Evolutionary conservation across 2,113 vertebrate species (phyloP).

Genomic region (Oreocharis arfaki): DNA sequence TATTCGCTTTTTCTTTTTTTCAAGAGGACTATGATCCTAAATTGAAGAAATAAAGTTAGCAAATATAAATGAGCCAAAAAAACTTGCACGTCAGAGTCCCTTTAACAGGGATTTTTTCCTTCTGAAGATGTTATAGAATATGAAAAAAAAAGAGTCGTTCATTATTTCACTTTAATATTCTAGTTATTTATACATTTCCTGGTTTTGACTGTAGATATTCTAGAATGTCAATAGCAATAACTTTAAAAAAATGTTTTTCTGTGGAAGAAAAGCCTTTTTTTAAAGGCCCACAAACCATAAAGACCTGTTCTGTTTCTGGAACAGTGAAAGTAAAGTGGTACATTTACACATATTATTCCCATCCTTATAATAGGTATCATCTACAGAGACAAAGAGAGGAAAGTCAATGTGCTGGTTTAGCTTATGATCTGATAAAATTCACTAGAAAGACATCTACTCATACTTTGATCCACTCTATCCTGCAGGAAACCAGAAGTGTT

Average conservation of each 20-base stretch:
- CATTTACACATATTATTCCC: neutral
- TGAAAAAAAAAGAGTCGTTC: neutral
- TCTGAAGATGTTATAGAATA: neutral
- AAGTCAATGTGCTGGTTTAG: neutral
- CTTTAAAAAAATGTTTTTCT: neutral
- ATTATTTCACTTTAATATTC: neutral
- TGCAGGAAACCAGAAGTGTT: neutral
- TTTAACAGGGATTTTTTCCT: neutral
- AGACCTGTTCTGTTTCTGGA: neutral
- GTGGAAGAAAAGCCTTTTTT: neutral
- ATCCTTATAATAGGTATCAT: neutral
- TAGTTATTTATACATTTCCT: neutral
- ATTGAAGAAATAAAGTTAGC: neutral
- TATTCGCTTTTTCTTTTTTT: neutral
- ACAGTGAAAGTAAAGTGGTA: neutral
- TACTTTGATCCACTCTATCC: neutral
- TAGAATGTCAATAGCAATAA: neutral
- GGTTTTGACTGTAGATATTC: neutral
- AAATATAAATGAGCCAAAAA: neutral
- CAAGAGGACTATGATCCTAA: neutral
- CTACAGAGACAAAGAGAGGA: neutral
- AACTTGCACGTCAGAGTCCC: neutral
- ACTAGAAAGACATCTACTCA: neutral
- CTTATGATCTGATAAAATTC: neutral
- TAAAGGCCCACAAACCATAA: neutral